Base-by-base conservation (phyloP, 2,888 invertebrate species). In the Drosophila acutilabella region DNA sequence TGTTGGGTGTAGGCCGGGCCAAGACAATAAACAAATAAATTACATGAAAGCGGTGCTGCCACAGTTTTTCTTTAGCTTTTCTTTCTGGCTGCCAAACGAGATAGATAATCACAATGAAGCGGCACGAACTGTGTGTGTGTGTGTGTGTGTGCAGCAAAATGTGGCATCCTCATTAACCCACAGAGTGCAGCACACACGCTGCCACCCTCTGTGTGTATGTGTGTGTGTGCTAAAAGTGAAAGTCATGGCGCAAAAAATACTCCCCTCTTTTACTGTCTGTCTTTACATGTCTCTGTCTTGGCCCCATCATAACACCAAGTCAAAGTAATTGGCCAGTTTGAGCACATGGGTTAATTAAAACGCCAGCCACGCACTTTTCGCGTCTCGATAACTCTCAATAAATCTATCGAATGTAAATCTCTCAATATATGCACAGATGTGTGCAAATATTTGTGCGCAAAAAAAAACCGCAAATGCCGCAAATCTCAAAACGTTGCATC, bases 1-100 rank as follows among this genome's bases (percentile, higher is more conserved):
- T 8, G 6, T 48, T 36, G 44, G 56, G 38, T 52, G 69, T 73
- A 71, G 47, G 57, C 47, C 26, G 47, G 47, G 23, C 36, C 41
- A 26, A 88, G 80, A 89, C 89, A 86, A 86, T 86, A 86, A 89
- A 81, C 85, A 86, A 89, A 86, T 86, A 86, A 86, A 86, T 86
- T 86, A 86, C 85, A 87, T 64, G 82, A 84, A 87, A 89, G 88
- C 71, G 56, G 61, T 36, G 26, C 78, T 85, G 88, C 88, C 83
- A 85, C 68, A 85, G 88, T 82, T 85, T 85, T 74, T 68, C 44
- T 64, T 60, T 36, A 5, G 30, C 42, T 38, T 33, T 48, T 36
- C 14, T 40, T 50, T 48, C 44, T 48, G 62, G 14, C 26, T 66
- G 61, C 45, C 61, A 61, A 57, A 77, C 69, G 70, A 48, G 62